Conservation (phyloP, 2,113 vertebrate species). For the Azemiops feae region DNA sequence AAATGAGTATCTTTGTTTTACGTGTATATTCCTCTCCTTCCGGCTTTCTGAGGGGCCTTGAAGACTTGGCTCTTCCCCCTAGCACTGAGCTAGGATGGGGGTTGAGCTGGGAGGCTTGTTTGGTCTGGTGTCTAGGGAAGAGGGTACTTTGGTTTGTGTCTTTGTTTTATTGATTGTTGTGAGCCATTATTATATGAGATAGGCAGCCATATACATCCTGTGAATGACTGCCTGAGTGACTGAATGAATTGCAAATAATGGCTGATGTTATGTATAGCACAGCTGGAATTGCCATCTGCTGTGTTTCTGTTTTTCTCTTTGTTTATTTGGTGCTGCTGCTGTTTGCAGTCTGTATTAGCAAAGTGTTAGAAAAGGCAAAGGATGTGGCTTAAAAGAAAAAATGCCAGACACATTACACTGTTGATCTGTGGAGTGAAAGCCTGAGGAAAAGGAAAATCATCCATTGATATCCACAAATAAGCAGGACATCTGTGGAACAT, state of each 20-base stretch:
- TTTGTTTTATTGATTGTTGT: neutral
- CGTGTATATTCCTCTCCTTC: neutral
- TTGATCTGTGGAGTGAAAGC: neutral
- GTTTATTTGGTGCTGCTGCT: neutral
- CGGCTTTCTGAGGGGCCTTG: neutral
- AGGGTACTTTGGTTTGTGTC: neutral
- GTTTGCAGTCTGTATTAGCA: neutral
- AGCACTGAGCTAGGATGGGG: neutral
- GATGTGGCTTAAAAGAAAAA: neutral
- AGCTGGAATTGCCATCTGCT: neutral
- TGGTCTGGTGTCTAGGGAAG: neutral
- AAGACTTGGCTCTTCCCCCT: neutral
- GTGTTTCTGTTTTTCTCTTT: neutral
- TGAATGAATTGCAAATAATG: neutral
- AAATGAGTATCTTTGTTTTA: neutral
- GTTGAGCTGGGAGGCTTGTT: neutral
- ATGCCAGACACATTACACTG: neutral
- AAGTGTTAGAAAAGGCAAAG: neutral
- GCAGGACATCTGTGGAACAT: neutral
- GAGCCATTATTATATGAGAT: neutral
- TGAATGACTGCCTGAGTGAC: neutral
- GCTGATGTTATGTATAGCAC: neutral
- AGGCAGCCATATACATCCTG: neutral
- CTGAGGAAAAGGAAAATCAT: neutral
- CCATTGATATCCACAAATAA: neutral